Evolutionary conservation across 2,888 invertebrate species (phyloP), one percentile per base, ranked within the genome.

Genomic region (Leptopilina myrica): DNA sequence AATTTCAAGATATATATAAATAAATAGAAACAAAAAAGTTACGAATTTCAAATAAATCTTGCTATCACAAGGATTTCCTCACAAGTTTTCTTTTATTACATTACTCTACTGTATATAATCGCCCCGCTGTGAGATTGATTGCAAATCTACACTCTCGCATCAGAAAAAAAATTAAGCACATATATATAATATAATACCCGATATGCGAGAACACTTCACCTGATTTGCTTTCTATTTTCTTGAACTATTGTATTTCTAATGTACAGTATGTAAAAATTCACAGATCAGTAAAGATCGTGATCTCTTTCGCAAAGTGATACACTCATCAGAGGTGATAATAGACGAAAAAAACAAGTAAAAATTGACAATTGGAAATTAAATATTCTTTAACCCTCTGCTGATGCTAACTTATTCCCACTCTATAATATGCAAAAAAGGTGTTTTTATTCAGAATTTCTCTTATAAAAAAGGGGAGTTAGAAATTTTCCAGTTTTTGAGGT

Each of bases 101-200:
- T 49, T 49, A 49, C 46, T 46, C 46, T 46, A 9, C 8, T 49
- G 11, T 49, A 49, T 49, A 49, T 49, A 49, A 15, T 59, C 9
- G 14, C 59, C 59, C 59, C 15, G 59, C 59, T 59, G 59, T n/a
- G 59, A 59, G 59, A 59, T 59, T 59, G 59, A 59, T 59, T 59
- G 59, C n/a, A 59, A 59, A 59, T 59, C 59, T 59, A 14, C 15
- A n/a, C n/a, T n/a, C 15, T 59, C 59, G n/a, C 56, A 43, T 49
- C 49, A 49, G 11, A 9, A 59, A 6, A 59, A 59, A 56, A 11
- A 59, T 14, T 15, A n/a, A 59, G 5, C 5, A 59, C n/a, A 59
- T 59, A n/a, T 33, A 33, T 33, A 33, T 33, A 33, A 33, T n/a
- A 14, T n/a, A 56, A 56, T n/a, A 15, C n/a, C n/a, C n/a, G 59